These are phyloP conservation scores for Dascyllus trimaculatus DNA, from an alignment of 2,113 vertebrate species.

Conservation along the genomic window DNA sequence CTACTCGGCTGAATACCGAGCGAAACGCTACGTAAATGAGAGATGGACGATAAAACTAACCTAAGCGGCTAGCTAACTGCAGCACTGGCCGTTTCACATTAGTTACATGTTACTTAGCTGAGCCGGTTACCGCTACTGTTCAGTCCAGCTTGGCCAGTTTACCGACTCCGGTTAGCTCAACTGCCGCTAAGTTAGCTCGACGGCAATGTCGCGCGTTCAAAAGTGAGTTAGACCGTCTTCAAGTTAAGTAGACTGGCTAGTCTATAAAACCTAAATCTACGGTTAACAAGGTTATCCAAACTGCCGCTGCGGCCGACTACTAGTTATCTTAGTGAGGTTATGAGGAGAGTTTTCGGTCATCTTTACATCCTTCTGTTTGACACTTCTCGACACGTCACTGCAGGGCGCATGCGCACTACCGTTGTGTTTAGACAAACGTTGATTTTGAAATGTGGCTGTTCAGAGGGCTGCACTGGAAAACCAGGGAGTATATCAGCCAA, in stretches of 20 bases:
- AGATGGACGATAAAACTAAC: not conserved
- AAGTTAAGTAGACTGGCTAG: not conserved
- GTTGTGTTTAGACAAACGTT: constrained; percentile 1
- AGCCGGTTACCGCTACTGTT: constrained; percentile 5
- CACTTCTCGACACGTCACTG: constrained; percentile 68
- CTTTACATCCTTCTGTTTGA: constrained; percentile 66
- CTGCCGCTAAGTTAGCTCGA: constrained; percentile 65
- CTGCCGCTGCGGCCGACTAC: not conserved
- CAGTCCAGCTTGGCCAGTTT: not conserved
- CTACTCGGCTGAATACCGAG: not conserved
- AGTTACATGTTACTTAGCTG: constrained; percentile 35
- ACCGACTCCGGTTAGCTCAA: constrained; percentile 45
- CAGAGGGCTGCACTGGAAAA: too few relatives aligned
- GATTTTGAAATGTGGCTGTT: constrained; percentile 11
- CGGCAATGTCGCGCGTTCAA: constrained; percentile 34
- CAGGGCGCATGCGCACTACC: constrained; percentile 53
- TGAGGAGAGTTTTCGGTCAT: constrained; percentile 32
- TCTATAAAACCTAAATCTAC: not conserved
- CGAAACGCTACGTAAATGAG: not conserved
- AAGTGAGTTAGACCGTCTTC: constrained; percentile 47
- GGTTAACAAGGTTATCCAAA: not conserved
- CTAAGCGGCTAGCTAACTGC: not conserved
- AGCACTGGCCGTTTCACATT: not conserved
- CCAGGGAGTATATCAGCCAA: too few relatives aligned
- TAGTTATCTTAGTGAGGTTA: not conserved